These are phyloP conservation scores for Tribolium freemani DNA, from an alignment of 2,888 invertebrate genomes.

Conservation along the genomic window DNA sequence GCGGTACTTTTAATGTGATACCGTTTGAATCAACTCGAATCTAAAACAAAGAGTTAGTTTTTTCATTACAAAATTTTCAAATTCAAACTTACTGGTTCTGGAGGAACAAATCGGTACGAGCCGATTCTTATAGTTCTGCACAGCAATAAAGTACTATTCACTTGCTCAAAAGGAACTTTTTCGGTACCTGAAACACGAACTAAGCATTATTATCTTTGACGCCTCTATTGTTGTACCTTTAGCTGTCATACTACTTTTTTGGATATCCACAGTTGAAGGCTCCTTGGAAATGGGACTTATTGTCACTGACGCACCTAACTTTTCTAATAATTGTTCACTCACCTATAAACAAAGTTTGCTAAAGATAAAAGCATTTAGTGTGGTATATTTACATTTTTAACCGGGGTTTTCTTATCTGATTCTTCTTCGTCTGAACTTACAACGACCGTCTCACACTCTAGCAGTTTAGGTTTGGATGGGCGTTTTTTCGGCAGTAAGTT, in stretches of 20 bases:
- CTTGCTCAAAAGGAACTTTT: conserved; percentile 10
- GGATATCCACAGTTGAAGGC: conserved; percentile 62
- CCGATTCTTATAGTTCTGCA: conserved; percentile 89
- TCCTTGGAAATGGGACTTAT: conserved; percentile 62
- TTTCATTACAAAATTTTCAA: background rate
- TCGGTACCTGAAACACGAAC: conserved; percentile 9
- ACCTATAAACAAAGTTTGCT: conserved; percentile 49
- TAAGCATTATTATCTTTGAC: no score
- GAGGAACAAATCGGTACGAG: conserved; percentile 84
- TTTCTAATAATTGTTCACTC: conserved; percentile 58
- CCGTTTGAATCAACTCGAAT: conserved; percentile 58
- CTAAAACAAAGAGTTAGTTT: conserved; percentile 47
- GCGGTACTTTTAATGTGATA: conserved; percentile 72
- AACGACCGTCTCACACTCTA: conserved; percentile 78
- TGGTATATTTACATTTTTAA: conserved; percentile 49
- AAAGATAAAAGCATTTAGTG: background rate
- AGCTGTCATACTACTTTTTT: conserved; percentile 43
- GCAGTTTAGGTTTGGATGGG: conserved; percentile 63
- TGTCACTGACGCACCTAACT: conserved; percentile 59
- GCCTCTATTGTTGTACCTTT: conserved; percentile 4
- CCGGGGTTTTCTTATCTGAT: conserved; percentile 50
- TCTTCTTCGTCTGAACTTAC: conserved; percentile 81
- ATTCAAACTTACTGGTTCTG: conserved; percentile 74
- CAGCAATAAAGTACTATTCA: conserved; percentile 43
- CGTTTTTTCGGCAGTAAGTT: conserved; percentile 41